These are phyloP conservation scores for Mus spretus DNA, from an alignment of 2,797 vertebrate genomes.

Conservation along the genomic window DNA sequence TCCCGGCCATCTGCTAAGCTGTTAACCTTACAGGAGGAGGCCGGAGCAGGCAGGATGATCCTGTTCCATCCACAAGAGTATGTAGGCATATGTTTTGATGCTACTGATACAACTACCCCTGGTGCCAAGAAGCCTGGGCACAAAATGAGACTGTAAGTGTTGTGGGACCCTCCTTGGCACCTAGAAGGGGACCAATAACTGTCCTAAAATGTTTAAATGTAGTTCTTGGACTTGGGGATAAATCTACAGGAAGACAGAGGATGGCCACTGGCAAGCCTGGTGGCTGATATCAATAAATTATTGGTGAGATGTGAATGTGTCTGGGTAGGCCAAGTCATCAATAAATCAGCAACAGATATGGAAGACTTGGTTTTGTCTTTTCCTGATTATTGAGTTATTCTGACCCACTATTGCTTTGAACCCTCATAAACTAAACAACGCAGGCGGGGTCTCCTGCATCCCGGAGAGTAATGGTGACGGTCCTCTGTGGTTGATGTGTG, in stretches of 20 bases:
- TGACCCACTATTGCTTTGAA: slow-evolving; percentile 15
- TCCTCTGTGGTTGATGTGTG: accelerated
- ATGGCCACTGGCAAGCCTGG: neutral
- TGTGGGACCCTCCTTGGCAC: neutral
- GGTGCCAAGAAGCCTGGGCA: slow-evolving; percentile 12
- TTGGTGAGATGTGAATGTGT: slow-evolving; percentile 3
- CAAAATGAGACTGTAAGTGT: neutral
- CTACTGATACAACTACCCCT: neutral
- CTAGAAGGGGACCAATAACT: neutral
- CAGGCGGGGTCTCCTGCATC: neutral
- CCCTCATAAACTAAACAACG: neutral
- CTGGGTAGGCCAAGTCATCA: neutral
- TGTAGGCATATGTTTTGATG: neutral
- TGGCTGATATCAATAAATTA: slow-evolving; percentile 37
- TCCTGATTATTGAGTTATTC: neutral
- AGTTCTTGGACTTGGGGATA: slow-evolving; percentile 40
- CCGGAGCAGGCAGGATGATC: neutral
- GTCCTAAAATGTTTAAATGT: neutral
- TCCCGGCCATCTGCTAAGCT: neutral
- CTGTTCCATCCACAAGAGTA: neutral
- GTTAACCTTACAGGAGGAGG: neutral
- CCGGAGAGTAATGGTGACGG: neutral
- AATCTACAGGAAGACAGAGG: slow-evolving; percentile 38
- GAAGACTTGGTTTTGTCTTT: neutral
- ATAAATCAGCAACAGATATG: neutral